Evolutionary conservation across 2,113 vertebrate genomes (phyloP).

Genomic region (Thoracochromis brauschi): DNA sequence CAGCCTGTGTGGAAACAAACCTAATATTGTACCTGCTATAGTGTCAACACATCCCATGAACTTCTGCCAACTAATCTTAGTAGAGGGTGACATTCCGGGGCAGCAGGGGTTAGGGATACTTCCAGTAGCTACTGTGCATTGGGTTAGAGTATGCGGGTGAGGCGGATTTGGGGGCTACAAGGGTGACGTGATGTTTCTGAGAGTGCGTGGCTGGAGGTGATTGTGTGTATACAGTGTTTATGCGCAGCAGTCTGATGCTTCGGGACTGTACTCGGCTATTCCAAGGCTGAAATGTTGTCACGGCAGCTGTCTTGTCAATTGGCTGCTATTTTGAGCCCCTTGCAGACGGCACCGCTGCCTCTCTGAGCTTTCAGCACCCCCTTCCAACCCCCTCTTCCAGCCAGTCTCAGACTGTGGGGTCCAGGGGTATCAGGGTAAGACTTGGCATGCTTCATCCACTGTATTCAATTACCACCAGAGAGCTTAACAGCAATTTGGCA

Average conservation of each 20-base stretch:
- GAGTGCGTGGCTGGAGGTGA: constrained; percentile 10
- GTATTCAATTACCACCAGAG: constrained; percentile 5
- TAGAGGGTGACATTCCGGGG: constrained; percentile 53
- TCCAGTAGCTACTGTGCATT: constrained; percentile 44
- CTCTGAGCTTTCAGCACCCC: neutral
- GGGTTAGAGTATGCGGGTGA: neutral
- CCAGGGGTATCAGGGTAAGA: neutral
- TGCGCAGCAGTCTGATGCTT: constrained; percentile 39
- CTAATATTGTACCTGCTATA: neutral
- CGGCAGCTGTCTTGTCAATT: constrained; percentile 77
- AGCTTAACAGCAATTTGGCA: constrained; percentile 1
- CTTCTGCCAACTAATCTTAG: constrained; percentile 50
- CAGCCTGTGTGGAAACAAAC: neutral
- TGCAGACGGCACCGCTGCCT: constrained; percentile 62
- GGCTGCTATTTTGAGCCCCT: constrained; percentile 74
- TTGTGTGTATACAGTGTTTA: constrained; percentile 23
- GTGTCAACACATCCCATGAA: neutral
- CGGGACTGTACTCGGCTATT: constrained; percentile 54
- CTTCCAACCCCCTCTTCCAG: neutral
- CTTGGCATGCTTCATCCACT: constrained; percentile 22
- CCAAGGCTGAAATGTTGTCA: constrained; percentile 51
- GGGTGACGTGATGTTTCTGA: constrained; percentile 28
- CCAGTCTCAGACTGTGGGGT: neutral
- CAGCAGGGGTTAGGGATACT: constrained; percentile 67
- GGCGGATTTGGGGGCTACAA: neutral